A percentile compares a stretch with the other conserved stretches of the same genome.
Conservation (phyloP, 2,797 vertebrate species). For the Protosalanx chinensis region DNA sequence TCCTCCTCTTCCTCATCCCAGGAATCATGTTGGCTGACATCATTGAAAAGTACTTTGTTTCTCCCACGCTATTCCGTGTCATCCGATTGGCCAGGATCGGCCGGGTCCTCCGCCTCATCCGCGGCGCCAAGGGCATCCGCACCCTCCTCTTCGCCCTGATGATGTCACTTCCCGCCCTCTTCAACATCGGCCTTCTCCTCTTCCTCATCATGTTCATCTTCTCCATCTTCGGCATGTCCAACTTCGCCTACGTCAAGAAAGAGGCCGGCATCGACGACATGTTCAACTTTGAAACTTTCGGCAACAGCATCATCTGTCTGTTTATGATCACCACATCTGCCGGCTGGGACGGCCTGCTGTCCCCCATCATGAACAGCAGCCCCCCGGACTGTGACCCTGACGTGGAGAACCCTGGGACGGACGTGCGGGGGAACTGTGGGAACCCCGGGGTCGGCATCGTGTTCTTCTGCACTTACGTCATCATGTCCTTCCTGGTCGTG, state of each 20-base stretch:
- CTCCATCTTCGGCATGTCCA: constrained; percentile 96
- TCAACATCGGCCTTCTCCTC: constrained; percentile 93
- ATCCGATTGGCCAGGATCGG: constrained; percentile 91
- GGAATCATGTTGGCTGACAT: constrained; percentile 87
- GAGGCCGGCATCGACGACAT: constrained; percentile 87
- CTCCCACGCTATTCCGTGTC: constrained; percentile 89
- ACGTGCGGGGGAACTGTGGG: constrained; percentile 81
- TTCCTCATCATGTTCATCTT: constrained; percentile 98
- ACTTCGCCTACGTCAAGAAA: constrained; percentile 91
- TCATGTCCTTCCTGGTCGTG: constrained; percentile 91
- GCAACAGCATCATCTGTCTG: constrained; percentile 94
- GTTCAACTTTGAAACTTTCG: constrained; percentile 95
- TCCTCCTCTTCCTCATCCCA: constrained; percentile 44
- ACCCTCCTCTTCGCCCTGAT: constrained; percentile 91
- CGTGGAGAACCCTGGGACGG: constrained; percentile 80
- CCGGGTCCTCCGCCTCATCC: constrained; percentile 86
- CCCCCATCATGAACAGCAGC: constrained; percentile 82
- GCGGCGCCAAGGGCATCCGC: constrained; percentile 90
- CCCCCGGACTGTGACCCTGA: constrained; percentile 83
- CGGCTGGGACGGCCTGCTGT: constrained; percentile 90
- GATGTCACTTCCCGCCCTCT: constrained; percentile 97
- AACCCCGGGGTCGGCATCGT: constrained; percentile 83
- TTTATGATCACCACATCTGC: constrained; percentile 94
- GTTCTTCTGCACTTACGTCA: constrained; percentile 94
- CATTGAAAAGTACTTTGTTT: constrained; percentile 94